Conservation (phyloP, 2,888 invertebrate genomes). For the Troides aeacus region DNA sequence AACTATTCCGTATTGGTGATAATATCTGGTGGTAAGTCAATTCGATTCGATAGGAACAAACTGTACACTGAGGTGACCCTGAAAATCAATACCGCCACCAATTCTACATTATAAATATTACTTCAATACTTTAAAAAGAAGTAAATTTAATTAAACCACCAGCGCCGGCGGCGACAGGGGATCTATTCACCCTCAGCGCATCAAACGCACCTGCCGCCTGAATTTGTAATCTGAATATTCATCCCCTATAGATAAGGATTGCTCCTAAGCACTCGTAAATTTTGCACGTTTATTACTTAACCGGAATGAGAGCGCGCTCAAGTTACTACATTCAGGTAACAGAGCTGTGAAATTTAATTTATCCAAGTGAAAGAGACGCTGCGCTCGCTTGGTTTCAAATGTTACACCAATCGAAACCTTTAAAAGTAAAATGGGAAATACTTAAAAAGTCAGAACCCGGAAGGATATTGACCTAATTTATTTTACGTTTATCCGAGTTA, state of each 20-base stretch:
- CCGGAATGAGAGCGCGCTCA: conserved; percentile 33
- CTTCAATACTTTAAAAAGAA: no score
- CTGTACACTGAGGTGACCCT: no score
- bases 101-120: not conserved
- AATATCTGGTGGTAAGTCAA: no score
- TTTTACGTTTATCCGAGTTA: not conserved
- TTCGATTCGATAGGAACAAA: no score
- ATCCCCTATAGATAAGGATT: conserved; percentile 56
- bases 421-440: not conserved
- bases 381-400: not conserved
- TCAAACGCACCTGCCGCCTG: conserved; percentile 34
- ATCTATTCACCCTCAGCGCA: conserved; percentile 21
- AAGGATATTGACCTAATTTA: not conserved
- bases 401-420: not conserved
- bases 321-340: conserved; percentile 14
- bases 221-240: conserved; percentile 33
- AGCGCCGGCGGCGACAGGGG: not conserved
- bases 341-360: not conserved
- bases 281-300: conserved; percentile 71
- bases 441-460: not conserved
- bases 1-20: no score
- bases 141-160: no score
- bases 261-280: conserved; percentile 65
- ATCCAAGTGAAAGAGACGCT: not conserved
- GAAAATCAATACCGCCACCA: no score